Conservation (phyloP, 2,797 vertebrate genomes). For the Phoeniculus purpureus region DNA sequence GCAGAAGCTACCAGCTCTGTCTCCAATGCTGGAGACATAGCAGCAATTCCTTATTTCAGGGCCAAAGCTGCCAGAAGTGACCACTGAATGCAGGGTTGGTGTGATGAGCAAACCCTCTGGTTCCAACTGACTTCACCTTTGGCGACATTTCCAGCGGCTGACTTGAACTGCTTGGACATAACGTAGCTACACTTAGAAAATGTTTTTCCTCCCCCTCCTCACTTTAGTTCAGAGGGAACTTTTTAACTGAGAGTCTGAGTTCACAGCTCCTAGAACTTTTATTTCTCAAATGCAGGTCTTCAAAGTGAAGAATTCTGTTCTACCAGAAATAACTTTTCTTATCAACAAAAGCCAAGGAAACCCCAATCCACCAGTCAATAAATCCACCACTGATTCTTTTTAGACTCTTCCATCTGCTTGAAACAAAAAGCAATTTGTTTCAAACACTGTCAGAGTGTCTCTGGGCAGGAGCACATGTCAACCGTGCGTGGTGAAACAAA, state of each 20-base stretch:
- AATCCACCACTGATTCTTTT: not conserved
- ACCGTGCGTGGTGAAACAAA: not conserved
- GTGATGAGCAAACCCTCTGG: not conserved
- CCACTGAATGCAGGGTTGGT: not conserved
- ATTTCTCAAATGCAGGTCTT: not conserved
- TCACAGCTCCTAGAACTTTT: not conserved
- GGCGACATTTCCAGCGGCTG: not conserved
- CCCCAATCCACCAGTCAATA: not conserved
- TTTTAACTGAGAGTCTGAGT: not conserved
- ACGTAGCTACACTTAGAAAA: not conserved
- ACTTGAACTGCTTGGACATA: not conserved
- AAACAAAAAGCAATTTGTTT: not conserved
- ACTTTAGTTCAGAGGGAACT: not conserved
- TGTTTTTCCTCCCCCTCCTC: not conserved
- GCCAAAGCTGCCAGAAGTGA: not conserved
- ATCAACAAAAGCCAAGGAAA: not conserved
- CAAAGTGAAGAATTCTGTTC: not conserved
- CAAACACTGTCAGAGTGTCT: not conserved
- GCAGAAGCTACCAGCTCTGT: not conserved
- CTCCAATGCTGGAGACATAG: not conserved
- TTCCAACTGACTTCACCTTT: not conserved
- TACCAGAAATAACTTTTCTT: not conserved
- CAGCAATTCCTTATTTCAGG: fast-evolving
- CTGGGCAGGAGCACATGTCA: not conserved
- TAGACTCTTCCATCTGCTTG: not conserved